These are phyloP conservation scores for Corythornis madagascariensis DNA, from an alignment of 2,113 vertebrate species.

Conservation along the genomic window DNA sequence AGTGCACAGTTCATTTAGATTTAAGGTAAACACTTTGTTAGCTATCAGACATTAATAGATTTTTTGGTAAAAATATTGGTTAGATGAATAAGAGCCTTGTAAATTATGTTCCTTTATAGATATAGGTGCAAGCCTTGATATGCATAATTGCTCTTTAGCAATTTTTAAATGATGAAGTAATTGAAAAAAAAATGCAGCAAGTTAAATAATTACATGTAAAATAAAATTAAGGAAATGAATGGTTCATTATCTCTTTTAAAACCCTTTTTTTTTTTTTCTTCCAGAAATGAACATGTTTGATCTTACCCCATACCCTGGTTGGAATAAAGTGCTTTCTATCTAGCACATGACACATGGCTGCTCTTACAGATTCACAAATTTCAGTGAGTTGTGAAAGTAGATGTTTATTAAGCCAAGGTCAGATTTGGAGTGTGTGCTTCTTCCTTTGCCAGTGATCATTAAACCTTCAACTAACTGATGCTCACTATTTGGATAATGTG, in stretches of 20 bases:
- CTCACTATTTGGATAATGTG: neutral
- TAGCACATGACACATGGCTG: neutral
- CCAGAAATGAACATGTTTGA: neutral
- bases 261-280: neutral
- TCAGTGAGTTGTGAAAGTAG: neutral
- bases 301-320: neutral
- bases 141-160: neutral
- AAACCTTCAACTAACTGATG: neutral
- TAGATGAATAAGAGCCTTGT: neutral
- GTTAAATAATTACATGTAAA: neutral
- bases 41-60: neutral
- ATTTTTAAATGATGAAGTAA: neutral
- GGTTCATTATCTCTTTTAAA: neutral
- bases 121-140: neutral
- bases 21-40: slow-evolving; percentile 26
- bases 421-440: neutral
- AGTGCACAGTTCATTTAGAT: slow-evolving; percentile 24
- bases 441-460: neutral
- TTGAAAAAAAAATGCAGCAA: neutral
- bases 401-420: neutral
- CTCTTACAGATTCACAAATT: neutral
- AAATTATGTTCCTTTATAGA: neutral
- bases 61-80: neutral
- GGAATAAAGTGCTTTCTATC: neutral
- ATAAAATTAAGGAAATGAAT: slow-evolving; percentile 4